Percentiles rank a stretch among this genome's conserved stretches.
Conservation (phyloP, 2,113 vertebrate species). For the Eubucco bourcierii region DNA sequence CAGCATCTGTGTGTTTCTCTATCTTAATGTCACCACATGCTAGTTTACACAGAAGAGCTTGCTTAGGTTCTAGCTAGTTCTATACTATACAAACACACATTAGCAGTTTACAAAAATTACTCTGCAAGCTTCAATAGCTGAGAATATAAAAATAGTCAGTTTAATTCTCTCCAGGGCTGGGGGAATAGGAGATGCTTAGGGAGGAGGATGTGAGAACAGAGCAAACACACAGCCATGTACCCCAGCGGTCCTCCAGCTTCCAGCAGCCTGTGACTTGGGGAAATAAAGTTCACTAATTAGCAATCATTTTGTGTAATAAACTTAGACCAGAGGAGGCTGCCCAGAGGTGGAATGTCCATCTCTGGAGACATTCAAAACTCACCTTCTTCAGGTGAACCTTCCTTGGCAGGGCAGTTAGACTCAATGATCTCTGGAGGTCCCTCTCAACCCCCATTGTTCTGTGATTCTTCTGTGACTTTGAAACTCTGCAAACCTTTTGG, state of each 20-base stretch:
- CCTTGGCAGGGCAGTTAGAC: too few relatives aligned
- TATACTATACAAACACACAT: slow-evolving; percentile 38
- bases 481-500: background rate
- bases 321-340: background rate
- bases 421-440: too few relatives aligned
- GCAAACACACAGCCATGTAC: background rate
- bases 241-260: background rate
- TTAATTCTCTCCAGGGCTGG: background rate
- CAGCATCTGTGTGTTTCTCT: slow-evolving; percentile 53
- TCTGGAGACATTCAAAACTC: too few relatives aligned
- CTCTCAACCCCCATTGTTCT: too few relatives aligned
- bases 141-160: background rate
- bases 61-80: slow-evolving; percentile 31
- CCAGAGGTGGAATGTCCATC: too few relatives aligned
- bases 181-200: background rate
- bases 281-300: background rate
- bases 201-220: background rate
- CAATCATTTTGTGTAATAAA: background rate
- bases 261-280: background rate
- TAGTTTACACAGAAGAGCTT: slow-evolving; percentile 45
- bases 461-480: background rate
- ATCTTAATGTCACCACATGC: slow-evolving; percentile 61
- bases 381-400: too few relatives aligned
- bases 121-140: background rate
- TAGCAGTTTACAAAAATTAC: slow-evolving; percentile 41